These are phyloP conservation scores for Muraenolepis orangiensis DNA, from an alignment of 2,797 vertebrate species.

Conservation along the genomic window DNA sequence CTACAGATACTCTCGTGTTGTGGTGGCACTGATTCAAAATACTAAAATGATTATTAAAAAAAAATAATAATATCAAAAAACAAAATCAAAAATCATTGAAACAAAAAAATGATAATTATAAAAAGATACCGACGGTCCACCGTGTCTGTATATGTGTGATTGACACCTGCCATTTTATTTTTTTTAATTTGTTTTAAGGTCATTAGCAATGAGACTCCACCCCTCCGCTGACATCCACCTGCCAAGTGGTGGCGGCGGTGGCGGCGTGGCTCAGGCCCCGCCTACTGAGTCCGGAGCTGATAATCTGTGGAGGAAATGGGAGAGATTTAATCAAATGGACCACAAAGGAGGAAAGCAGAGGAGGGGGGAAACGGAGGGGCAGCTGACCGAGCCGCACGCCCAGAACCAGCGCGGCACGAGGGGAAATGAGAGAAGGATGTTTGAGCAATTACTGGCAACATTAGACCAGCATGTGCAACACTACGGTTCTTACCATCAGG, in stretches of 20 bases:
- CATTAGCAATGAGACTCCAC: slow-evolving; percentile 53
- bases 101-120: slow-evolving; percentile 13
- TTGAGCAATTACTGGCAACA: slow-evolving; percentile 67
- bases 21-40: slow-evolving; percentile 55
- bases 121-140: slow-evolving; percentile 55
- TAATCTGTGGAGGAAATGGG: slow-evolving; percentile 80
- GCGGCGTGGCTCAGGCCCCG: too few relatives aligned
- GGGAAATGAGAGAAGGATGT: slow-evolving; percentile 73
- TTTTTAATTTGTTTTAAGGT: slow-evolving; percentile 17
- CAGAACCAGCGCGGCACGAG: slow-evolving; percentile 55
- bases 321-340: slow-evolving; percentile 72
- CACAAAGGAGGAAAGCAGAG: slow-evolving; percentile 54
- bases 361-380: slow-evolving; percentile 46
- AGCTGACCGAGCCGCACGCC: slow-evolving; percentile 31
- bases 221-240: slow-evolving; percentile 57
- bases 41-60: slow-evolving; percentile 42
- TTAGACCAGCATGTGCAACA: slow-evolving; percentile 65
- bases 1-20: background rate
- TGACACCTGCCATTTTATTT: slow-evolving; percentile 54
- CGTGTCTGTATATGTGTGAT: slow-evolving; percentile 34
- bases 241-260: slow-evolving; percentile 41
- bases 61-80: slow-evolving; percentile 38
- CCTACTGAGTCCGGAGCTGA: slow-evolving; percentile 81
- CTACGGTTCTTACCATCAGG: slow-evolving; percentile 37
- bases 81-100: slow-evolving; percentile 28